These are phyloP conservation scores for Lophotriccus pileatus DNA, from an alignment of 2,797 vertebrate genomes.

Conservation along the genomic window DNA sequence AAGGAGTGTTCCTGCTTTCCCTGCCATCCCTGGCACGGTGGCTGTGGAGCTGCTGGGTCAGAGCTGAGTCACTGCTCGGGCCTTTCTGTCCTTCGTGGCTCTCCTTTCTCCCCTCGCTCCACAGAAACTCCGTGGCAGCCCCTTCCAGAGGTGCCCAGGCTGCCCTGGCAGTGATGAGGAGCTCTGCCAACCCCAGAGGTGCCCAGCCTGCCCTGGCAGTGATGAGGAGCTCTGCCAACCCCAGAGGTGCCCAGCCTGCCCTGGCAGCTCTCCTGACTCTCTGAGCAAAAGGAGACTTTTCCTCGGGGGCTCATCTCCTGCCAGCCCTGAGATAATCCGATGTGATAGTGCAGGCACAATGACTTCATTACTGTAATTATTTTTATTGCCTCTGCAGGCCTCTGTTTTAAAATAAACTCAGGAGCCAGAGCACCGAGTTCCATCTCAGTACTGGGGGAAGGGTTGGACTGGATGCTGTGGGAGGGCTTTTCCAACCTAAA, in stretches of 20 bases:
- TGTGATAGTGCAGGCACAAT: background rate
- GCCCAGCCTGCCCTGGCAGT: background rate
- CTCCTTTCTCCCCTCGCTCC: background rate
- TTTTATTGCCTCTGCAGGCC: background rate
- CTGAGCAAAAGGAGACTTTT: background rate
- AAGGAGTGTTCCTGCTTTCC: background rate
- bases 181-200: too few relatives aligned
- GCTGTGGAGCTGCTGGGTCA: background rate
- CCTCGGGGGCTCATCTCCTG: background rate
- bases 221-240: fast-evolving
- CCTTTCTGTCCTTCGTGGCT: background rate
- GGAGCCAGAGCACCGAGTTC: background rate
- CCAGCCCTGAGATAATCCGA: background rate
- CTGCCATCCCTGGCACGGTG: fast-evolving
- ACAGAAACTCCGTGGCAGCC: fast-evolving
- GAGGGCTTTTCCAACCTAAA: background rate
- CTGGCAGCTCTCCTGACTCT: background rate
- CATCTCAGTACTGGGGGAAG: background rate
- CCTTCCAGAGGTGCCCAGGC: too few relatives aligned
- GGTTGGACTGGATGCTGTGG: background rate
- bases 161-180: too few relatives aligned
- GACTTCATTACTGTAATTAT: background rate
- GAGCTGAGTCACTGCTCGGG: background rate
- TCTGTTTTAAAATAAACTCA: background rate
- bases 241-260: background rate